Conservation (phyloP, 2,888 invertebrate genomes). For the Harpagoxenus sublaevis region DNA sequence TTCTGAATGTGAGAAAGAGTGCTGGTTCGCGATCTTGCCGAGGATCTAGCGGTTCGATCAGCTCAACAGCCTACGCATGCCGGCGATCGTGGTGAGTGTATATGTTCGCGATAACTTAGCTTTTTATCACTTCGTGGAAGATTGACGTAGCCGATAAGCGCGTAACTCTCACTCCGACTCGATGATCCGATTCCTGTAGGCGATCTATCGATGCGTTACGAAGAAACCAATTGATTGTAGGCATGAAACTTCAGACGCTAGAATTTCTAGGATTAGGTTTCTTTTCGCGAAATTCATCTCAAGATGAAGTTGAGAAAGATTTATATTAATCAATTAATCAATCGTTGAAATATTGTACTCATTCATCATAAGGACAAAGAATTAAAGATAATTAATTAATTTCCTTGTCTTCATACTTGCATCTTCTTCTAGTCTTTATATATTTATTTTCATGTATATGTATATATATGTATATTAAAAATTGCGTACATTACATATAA, state of each 20-base stretch:
- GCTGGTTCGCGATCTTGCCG: conserved; percentile 21
- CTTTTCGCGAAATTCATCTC: not conserved
- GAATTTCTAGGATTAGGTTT: not conserved
- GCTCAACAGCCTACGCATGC: conserved; percentile 80
- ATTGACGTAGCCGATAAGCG: conserved; percentile 58
- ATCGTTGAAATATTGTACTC: too few relatives aligned
- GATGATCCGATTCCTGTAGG: conserved; percentile 23
- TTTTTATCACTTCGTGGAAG: conserved; percentile 41
- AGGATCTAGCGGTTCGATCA: conserved; percentile 60
- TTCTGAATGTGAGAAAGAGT: conserved; percentile 22
- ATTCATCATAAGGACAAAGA: not conserved
- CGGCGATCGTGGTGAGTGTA: conserved; percentile 80
- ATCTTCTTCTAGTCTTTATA: not conserved
- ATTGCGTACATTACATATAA: conserved; percentile 31
- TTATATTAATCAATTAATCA: not conserved
- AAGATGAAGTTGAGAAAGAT: not conserved
- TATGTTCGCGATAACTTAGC: conserved; percentile 44
- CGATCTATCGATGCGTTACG: conserved; percentile 35
- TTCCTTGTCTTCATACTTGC: not conserved
- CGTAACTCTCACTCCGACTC: conserved; percentile 16
- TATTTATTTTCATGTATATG: not conserved
- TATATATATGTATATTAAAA: conserved; percentile 28
- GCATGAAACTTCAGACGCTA: not conserved
- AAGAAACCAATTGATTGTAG: conserved; percentile 10
- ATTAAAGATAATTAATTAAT: not conserved